Evolutionary conservation across 2,888 invertebrate species (phyloP), one percentile per base, ranked within the genome.

Genomic region (Orchesella flavescens): DNA sequence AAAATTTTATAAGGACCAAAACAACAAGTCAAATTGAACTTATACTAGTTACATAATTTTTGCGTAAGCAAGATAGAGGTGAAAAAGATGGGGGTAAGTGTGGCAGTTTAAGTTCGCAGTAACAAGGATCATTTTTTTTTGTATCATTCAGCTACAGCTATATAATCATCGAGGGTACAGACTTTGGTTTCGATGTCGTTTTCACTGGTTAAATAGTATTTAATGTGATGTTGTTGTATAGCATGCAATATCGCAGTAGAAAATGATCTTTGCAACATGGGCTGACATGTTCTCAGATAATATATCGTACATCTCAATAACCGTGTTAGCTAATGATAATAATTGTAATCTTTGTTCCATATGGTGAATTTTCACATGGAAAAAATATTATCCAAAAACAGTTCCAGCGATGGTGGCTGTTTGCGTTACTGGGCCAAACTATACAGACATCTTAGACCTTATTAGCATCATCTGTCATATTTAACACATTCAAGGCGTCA

Each of bases 381-480:
- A 49, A 46, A n/a, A n/a, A n/a, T n/a, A n/a, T 5, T 3, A 44
- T 7, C 66, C 44, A n/a, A 43, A 46, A 59, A 49, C 23, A 43
- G 44, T 9, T 49, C 49, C 49, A 68, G 46, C 68, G 46, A 68
- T 9, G 68, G 13, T 17, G 7, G 43, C 12, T 44, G 17, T 66
- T 66, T 44, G 44, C 66, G 44, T 44, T 57, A 17, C 43, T 65
- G 24, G 1, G 65, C 43, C 24, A 4, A 61, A 24, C 3, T 10
- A 65, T 61, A 66, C 44, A 66, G 13, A 68, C 5, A 59, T 44
- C 68, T 44, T 34, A 43, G 23, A 9, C 43, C 68, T 49, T 49
- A 68, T 68, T 68, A 75, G 66, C 55, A 75, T 76, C 65, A 63
- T 68, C 77, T 77, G 69, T 77, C 68, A 77, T 24, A 23, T 76